Evolutionary conservation across 2,888 invertebrate genomes (phyloP).

Genomic region (Andrena fulva): DNA sequence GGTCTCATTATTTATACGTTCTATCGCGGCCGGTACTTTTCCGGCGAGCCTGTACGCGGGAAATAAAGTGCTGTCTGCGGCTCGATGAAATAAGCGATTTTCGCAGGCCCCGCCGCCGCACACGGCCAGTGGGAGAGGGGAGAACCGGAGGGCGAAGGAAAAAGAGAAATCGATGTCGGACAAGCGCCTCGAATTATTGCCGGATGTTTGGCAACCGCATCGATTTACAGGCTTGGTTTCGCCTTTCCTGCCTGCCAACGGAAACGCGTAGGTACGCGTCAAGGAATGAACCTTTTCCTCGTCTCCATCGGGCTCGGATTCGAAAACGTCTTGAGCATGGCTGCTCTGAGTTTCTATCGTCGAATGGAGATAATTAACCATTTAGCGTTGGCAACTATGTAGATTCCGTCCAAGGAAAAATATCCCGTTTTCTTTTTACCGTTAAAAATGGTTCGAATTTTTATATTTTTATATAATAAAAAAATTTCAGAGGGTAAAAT

Average conservation of each 20-base stretch:
- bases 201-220: constrained; percentile 58
- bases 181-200: constrained; percentile 59
- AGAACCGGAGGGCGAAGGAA: constrained; percentile 17
- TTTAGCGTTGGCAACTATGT: too few relatives aligned
- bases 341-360: neutral
- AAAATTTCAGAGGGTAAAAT: too few relatives aligned
- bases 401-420: too few relatives aligned
- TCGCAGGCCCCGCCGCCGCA: constrained; percentile 28
- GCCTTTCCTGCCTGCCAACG: constrained; percentile 23
- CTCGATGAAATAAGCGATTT: constrained; percentile 69
- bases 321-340: neutral
- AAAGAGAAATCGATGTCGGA: constrained; percentile 63
- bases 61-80: constrained; percentile 70
- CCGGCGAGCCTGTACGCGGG: constrained; percentile 48
- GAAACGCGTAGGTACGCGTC: neutral
- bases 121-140: neutral
- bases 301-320: neutral
- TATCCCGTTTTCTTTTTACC: too few relatives aligned
- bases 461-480: too few relatives aligned
- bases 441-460: too few relatives aligned
- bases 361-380: too few relatives aligned
- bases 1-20: constrained; percentile 78
- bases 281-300: neutral
- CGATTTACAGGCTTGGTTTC: constrained; percentile 49
- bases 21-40: constrained; percentile 61